Evolutionary conservation across 2,797 vertebrate genomes (phyloP).

Genomic region (Sciurus vulgaris): DNA sequence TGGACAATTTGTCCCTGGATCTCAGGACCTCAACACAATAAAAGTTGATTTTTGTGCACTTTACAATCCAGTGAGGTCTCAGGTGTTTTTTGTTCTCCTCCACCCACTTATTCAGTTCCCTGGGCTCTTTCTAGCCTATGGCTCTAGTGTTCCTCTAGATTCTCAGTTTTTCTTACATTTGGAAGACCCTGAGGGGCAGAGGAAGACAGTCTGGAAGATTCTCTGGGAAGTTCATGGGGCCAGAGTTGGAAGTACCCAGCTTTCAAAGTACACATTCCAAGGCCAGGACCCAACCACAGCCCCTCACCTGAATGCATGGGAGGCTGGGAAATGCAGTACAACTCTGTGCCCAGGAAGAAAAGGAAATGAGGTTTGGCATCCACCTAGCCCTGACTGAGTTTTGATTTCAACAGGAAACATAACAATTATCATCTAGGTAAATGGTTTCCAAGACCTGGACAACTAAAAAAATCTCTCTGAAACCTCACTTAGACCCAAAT

Average conservation of each 20-base stretch:
- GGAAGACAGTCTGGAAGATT: neutral
- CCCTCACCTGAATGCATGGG: neutral
- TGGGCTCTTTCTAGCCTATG: neutral
- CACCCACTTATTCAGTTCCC: neutral
- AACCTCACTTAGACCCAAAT: neutral
- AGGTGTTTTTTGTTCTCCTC: neutral
- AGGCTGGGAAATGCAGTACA: constrained; percentile 7
- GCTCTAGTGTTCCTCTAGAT: neutral
- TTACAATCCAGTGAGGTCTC: no score
- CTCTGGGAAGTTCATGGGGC: neutral
- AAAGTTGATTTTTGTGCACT: neutral
- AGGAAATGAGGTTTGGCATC: neutral
- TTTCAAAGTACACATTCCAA: neutral
- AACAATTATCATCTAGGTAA: neutral
- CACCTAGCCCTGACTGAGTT: neutral
- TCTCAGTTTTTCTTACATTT: neutral
- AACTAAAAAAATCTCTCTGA: constrained; percentile 38
- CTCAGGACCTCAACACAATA: neutral
- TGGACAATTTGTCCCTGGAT: neutral
- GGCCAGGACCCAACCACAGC: neutral
- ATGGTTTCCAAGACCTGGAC: neutral
- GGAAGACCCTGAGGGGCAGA: neutral
- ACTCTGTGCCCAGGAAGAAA: neutral
- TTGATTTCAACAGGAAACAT: neutral
- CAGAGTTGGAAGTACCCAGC: neutral